Evolutionary conservation across 2,113 vertebrate genomes (phyloP), one percentile per base, ranked within the genome.

Genomic region (Heterotis niloticus): DNA sequence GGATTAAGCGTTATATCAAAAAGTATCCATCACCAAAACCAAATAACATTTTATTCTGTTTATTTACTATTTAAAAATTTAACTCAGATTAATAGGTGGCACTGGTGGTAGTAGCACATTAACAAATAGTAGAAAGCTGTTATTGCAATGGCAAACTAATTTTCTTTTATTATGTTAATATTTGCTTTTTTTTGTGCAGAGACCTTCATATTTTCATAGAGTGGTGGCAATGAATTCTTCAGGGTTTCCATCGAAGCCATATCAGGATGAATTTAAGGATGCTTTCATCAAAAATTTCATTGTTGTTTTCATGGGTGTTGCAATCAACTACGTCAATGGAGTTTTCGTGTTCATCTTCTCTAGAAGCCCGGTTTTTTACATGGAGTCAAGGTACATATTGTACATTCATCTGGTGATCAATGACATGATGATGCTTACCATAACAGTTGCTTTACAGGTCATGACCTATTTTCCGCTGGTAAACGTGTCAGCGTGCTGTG

Each of bases 361-460:
- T 34, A 82, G 72, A 23, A 85, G 64, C n/a, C 18, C 79, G 44
- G 73, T 64, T 10, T 88, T 89, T 67, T 77, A 85, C 60, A 64
- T 34, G n/a, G 85, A 89, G 54, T 80, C 89, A 17, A 85, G 88
- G 68, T 91, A 91, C 1, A 80, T 90, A 44, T 83, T 91, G 24
- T 90, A 87, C 69, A 85, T 88, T 69, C 87, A 90, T 20, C 67
- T 91, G 78, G 89, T 91, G 24, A 81, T 90, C 59, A 90, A 85
- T 14, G 89, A 91, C 64, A 88, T 88, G 64, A 81, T 91, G 1
- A 70, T 88, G 87, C 66, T 91, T 59, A 81, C 69, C 0, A 0
- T 84, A 9, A 80, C 82, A 56, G 81, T 87, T 17, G 16, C 14
- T 14, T 65, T 81, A 44, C 65, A 77, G 75, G 65, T 86, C 24